Conservation (phyloP, 2,888 invertebrate species). For the Agrotis puta region DNA sequence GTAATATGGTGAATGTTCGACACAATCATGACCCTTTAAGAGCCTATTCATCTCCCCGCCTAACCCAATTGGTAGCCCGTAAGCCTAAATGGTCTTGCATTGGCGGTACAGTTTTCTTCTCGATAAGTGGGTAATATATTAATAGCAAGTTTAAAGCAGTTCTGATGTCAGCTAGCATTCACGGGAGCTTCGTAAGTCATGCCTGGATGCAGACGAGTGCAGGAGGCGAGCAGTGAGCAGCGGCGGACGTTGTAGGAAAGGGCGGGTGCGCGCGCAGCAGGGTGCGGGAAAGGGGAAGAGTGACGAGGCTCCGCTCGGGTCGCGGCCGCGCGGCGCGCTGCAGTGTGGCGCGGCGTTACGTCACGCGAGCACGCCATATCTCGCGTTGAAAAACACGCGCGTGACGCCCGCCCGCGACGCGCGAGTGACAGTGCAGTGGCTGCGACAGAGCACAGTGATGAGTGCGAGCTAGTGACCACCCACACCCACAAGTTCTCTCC, state of each 20-base stretch:
- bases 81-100: too few species aligned
- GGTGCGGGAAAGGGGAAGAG: slow-evolving; percentile 32
- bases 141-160: neutral
- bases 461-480: slow-evolving; percentile 31
- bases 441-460: slow-evolving; percentile 28
- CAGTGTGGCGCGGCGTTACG: slow-evolving; percentile 79
- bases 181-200: neutral
- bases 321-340: slow-evolving; percentile 68
- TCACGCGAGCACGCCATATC: slow-evolving; percentile 66
- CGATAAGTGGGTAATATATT: neutral
- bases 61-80: too few species aligned
- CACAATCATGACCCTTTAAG: too few species aligned
- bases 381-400: slow-evolving; percentile 14
- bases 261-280: slow-evolving; percentile 36
- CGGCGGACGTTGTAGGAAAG: neutral
- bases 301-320: slow-evolving; percentile 52
- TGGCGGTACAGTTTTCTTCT: neutral
- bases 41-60: too few species aligned
- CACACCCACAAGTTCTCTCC: neutral
- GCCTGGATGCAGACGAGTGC: slow-evolving; percentile 31
- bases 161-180: neutral
- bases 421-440: slow-evolving; percentile 35
- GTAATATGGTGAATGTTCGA: too few species aligned
- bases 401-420: slow-evolving; percentile 27
- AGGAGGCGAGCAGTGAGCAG: slow-evolving; percentile 20